Conservation (phyloP, 2,113 vertebrate genomes). For the Galbula dea region DNA sequence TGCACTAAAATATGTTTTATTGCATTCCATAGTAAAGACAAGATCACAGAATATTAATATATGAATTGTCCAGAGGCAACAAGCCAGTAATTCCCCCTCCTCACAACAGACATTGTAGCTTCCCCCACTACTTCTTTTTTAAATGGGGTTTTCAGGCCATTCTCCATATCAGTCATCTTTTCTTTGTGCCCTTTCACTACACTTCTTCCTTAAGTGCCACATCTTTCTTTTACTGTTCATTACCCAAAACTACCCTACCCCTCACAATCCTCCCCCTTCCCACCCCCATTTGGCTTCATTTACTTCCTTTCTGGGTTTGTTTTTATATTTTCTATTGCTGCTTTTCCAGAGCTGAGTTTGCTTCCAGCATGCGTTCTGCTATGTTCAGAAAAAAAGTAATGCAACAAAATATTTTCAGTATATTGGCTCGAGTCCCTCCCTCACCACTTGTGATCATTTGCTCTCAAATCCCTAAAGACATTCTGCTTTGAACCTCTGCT, state of each 20-base stretch:
- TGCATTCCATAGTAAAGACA: not conserved
- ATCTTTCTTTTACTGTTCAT: conserved; percentile 30
- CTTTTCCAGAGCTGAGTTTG: conserved; percentile 39
- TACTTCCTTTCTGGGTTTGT: conserved; percentile 57
- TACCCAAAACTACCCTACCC: conserved; percentile 34
- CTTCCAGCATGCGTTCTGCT: conserved; percentile 25
- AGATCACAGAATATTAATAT: not conserved
- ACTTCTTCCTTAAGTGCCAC: conserved; percentile 28
- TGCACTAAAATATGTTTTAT: not conserved
- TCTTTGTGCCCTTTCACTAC: conserved; percentile 21
- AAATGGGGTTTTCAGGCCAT: not conserved
- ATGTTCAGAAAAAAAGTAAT: conserved; percentile 23
- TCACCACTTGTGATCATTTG: conserved; percentile 14
- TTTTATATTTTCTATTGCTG: conserved; percentile 52
- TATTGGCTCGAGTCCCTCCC: not conserved
- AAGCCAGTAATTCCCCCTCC: not conserved
- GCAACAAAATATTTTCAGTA: conserved; percentile 43
- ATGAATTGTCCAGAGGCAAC: not conserved
- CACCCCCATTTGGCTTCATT: not conserved
- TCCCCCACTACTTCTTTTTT: not conserved
- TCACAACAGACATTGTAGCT: not conserved
- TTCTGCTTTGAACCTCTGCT: conserved; percentile 40
- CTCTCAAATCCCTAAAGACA: conserved; percentile 31
- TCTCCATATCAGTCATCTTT: conserved; percentile 43
- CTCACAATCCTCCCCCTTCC: not conserved